Conservation (phyloP, 2,113 vertebrate genomes). For the Steatornis caripensis region DNA sequence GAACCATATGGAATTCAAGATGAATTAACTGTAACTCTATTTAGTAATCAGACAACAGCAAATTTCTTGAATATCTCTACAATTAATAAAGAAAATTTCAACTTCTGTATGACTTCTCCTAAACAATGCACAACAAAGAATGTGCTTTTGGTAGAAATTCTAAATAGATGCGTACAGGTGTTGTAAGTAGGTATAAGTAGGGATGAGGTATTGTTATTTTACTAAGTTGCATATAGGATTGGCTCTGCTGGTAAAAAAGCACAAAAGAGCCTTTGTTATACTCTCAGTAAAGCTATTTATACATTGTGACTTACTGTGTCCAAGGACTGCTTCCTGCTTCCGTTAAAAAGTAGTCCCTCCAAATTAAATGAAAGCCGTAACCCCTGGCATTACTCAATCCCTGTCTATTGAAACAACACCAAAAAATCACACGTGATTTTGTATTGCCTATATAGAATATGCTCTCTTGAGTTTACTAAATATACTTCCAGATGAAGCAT, state of each 20-base stretch:
- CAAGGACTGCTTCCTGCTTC: conserved; percentile 60
- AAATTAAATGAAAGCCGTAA: conserved; percentile 71
- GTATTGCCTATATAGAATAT: neutral
- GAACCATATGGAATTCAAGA: conserved; percentile 64
- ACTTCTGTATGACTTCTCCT: neutral
- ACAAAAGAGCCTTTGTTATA: conserved; percentile 58
- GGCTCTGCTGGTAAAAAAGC: conserved; percentile 3
- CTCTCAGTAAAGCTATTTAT: conserved; percentile 65
- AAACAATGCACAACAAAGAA: neutral
- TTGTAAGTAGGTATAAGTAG: too few species aligned
- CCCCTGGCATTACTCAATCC: conserved; percentile 38
- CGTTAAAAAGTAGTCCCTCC: conserved; percentile 38
- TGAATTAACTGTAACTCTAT: conserved; percentile 39
- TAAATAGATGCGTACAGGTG: too few species aligned
- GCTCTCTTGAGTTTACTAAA: conserved; percentile 38
- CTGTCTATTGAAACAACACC: conserved; percentile 50
- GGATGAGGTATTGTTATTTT: conserved; percentile 59
- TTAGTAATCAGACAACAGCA: conserved; percentile 37
- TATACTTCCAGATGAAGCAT: conserved; percentile 29
- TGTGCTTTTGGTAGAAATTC: neutral
- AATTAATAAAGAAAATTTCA: neutral
- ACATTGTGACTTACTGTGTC: conserved; percentile 53
- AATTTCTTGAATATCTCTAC: neutral
- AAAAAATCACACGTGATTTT: conserved; percentile 16
- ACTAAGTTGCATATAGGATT: conserved; percentile 51